Evolutionary conservation across 2,797 vertebrate genomes (phyloP).

Genomic region (Eulemur coronatus): DNA sequence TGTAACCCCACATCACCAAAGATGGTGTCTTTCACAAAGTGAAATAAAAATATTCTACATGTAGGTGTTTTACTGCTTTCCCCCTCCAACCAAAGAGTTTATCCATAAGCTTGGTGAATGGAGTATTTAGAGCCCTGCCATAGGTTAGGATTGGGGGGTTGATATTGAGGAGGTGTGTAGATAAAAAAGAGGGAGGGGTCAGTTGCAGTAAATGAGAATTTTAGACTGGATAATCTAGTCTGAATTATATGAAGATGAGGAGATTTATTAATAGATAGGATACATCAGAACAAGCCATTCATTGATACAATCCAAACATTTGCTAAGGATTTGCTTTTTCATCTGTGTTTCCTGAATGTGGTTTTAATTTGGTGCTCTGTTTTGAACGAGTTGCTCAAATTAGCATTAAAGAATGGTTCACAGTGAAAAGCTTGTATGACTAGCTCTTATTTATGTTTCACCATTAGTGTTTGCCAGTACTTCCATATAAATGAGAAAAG

Average conservation of each 20-base stretch:
- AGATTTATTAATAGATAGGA: constrained; percentile 34
- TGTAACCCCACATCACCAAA: not conserved
- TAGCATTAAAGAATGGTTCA: constrained; percentile 28
- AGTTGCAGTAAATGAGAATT: not conserved
- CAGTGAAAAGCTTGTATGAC: not conserved
- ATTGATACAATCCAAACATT: constrained; percentile 14
- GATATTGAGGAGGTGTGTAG: rapidly evolving
- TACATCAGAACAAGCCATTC: not conserved
- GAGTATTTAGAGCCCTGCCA: not conserved
- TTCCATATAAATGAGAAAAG: constrained; percentile 25
- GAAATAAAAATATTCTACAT: not conserved
- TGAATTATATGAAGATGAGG: not conserved
- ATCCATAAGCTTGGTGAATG: not conserved
- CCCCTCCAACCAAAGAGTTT: not conserved
- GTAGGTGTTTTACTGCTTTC: not conserved
- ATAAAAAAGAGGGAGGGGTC: not conserved
- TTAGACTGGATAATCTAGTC: not conserved
- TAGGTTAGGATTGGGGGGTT: not conserved
- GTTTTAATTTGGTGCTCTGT: constrained; percentile 9
- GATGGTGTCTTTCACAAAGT: not conserved
- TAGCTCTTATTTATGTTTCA: constrained; percentile 8
- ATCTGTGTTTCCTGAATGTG: not conserved
- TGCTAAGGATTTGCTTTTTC: not conserved
- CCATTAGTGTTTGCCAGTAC: not conserved
- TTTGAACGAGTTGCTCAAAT: constrained; percentile 40